Percentiles rank a stretch among this genome's conserved stretches.
Evolutionary conservation across 1,140 invertebrate species (phyloP).

Genomic region (Anastrepha ludens): DNA sequence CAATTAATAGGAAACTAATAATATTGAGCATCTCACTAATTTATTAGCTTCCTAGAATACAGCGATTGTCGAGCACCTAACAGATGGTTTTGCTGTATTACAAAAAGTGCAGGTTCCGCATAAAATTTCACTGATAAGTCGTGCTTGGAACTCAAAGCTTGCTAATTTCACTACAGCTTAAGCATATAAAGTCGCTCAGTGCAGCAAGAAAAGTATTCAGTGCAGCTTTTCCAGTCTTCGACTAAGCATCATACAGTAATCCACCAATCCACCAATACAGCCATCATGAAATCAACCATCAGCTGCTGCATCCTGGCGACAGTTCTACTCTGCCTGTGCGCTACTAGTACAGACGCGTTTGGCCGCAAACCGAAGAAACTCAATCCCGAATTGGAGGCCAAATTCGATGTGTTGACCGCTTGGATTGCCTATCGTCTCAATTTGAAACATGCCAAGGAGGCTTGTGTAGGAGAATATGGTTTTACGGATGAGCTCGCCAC

Average conservation of each 20-base stretch:
- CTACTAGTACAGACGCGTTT: background rate
- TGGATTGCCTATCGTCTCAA: slow-evolving; percentile 41
- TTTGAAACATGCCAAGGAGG: slow-evolving; percentile 38
- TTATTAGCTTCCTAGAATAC: too few relatives aligned
- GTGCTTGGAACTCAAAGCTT: too few relatives aligned
- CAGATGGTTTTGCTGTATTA: too few relatives aligned
- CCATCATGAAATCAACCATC: background rate
- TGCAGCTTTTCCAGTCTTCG: background rate
- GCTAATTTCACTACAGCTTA: background rate
- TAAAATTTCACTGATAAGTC: background rate
- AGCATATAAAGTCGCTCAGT: background rate
- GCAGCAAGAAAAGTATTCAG: background rate
- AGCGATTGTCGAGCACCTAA: too few relatives aligned
- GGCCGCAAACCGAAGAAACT: slow-evolving; percentile 12
- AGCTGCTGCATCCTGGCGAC: background rate
- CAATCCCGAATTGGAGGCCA: background rate
- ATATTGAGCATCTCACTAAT: too few relatives aligned
- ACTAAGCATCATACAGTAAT: background rate
- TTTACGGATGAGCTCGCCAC: slow-evolving; percentile 29
- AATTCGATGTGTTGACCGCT: slow-evolving; percentile 15
- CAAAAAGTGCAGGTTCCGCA: too few relatives aligned
- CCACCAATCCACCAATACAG: background rate
- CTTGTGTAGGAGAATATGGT: slow-evolving; percentile 8
- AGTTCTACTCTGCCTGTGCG: background rate
- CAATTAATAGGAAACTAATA: too few relatives aligned